A percentile compares a stretch with the other conserved stretches of the same genome.
These are phyloP conservation scores for Sebastes miniatus DNA, from an alignment of 2,797 vertebrate genomes.

Conservation along the genomic window DNA sequence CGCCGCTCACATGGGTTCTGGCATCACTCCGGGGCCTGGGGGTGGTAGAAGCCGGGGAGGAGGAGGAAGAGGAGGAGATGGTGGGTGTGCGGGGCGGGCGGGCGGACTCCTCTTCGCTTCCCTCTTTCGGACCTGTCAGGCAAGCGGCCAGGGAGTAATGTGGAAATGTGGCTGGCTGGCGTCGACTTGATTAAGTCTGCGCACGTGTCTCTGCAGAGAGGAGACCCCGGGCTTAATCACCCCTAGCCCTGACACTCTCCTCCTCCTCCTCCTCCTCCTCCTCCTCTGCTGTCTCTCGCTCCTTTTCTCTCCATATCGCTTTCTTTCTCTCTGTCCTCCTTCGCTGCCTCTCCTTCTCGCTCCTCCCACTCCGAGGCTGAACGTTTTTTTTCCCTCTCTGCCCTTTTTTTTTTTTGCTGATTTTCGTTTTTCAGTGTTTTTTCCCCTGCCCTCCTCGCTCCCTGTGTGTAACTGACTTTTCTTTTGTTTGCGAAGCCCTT, in stretches of 20 bases:
- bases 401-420: slow-evolving; percentile 36
- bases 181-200: slow-evolving; percentile 84
- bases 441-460: slow-evolving; percentile 32
- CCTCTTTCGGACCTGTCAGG: slow-evolving; percentile 79
- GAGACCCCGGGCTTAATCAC: slow-evolving; percentile 80
- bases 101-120: slow-evolving; percentile 67
- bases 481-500: slow-evolving; percentile 60
- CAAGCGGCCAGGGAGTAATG: slow-evolving; percentile 79
- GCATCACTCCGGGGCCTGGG: slow-evolving; percentile 57
- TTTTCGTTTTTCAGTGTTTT: slow-evolving; percentile 53
- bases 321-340: slow-evolving; percentile 34
- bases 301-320: slow-evolving; percentile 35
- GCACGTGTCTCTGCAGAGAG: slow-evolving; percentile 83
- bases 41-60: slow-evolving; percentile 31
- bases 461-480: slow-evolving; percentile 63
- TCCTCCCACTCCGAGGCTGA: slow-evolving; percentile 51
- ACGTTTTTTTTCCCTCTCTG: slow-evolving; percentile 14
- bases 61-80: neutral
- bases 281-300: slow-evolving; percentile 13
- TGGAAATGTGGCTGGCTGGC: slow-evolving; percentile 80
- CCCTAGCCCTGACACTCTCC: slow-evolving; percentile 65
- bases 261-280: neutral
- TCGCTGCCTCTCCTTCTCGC: slow-evolving; percentile 31
- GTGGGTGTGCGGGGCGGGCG: neutral
- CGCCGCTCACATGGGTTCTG: slow-evolving; percentile 70